Evolutionary conservation across 2,113 vertebrate species (phyloP).

Genomic region (Colinus virginianus): DNA sequence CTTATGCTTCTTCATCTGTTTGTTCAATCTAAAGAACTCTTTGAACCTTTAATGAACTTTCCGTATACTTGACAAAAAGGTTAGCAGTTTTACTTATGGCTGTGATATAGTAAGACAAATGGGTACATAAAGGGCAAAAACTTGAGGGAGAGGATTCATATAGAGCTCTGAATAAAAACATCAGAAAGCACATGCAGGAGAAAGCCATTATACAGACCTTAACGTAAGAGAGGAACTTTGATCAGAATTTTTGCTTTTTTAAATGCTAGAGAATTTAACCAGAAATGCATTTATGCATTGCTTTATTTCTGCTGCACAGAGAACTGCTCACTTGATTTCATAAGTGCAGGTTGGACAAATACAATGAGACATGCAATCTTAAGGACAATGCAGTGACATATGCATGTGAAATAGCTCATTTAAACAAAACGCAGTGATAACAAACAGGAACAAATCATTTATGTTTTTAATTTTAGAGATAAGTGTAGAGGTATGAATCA

Average conservation of each 20-base stretch:
- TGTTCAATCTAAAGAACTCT: background rate
- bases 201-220: background rate
- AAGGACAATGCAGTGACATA: background rate
- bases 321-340: background rate
- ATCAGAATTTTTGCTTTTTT: background rate
- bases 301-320: background rate
- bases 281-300: background rate
- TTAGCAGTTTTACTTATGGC: background rate
- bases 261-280: background rate
- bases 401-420: background rate
- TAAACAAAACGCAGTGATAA: background rate
- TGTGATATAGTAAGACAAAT: background rate
- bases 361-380: background rate
- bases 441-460: background rate
- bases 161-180: background rate
- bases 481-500: background rate
- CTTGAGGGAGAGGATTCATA: fast-evolving
- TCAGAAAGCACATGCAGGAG: background rate
- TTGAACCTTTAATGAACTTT: background rate
- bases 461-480: background rate
- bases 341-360: background rate
- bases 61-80: background rate
- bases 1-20: background rate
- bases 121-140: background rate
- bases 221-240: background rate